Conservation (phyloP, 2,888 invertebrate genomes). For the Branchipolynoe longqiensis region DNA sequence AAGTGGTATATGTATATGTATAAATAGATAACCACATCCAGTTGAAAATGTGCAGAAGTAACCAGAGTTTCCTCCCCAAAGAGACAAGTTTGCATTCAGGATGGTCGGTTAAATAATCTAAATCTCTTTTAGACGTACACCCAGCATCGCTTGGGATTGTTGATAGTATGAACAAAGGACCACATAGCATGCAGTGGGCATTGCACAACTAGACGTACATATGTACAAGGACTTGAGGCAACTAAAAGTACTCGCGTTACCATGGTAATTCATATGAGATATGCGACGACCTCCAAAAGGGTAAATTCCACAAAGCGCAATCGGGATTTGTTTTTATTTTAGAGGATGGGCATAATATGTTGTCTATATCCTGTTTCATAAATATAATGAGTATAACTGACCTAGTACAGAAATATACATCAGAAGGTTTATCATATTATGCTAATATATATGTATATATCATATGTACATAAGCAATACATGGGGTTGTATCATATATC, state of each 20-base stretch:
- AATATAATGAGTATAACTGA: conserved; percentile 39
- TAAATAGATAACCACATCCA: neutral
- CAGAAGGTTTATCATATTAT: conserved; percentile 32
- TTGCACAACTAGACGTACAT: conserved; percentile 17
- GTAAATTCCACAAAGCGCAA: conserved; percentile 33
- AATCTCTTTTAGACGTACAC: neutral
- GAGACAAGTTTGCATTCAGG: conserved; percentile 17
- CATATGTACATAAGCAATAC: conserved; percentile 36
- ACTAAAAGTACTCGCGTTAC: conserved; percentile 5
- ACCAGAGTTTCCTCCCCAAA: neutral
- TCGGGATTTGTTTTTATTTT: too few species aligned
- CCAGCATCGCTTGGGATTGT: neutral
- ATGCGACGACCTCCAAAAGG: conserved; percentile 47
- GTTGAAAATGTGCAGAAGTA: neutral
- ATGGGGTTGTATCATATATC: neutral
- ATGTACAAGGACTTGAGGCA: conserved; percentile 3
- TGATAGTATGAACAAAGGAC: neutral
- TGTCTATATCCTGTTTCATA: conserved; percentile 39
- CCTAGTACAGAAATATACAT: conserved; percentile 45
- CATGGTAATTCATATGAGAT: conserved; percentile 24
- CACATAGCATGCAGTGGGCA: neutral
- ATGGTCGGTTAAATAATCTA: too few species aligned
- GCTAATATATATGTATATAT: conserved; percentile 23
- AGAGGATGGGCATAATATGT: conserved; percentile 49
- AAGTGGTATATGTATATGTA: neutral